Percentiles rank a stretch among this genome's conserved stretches.
phyloP scores from a whole-genome alignment of 1,140 invertebrate species.

The Brachionus rubens region DNA sequence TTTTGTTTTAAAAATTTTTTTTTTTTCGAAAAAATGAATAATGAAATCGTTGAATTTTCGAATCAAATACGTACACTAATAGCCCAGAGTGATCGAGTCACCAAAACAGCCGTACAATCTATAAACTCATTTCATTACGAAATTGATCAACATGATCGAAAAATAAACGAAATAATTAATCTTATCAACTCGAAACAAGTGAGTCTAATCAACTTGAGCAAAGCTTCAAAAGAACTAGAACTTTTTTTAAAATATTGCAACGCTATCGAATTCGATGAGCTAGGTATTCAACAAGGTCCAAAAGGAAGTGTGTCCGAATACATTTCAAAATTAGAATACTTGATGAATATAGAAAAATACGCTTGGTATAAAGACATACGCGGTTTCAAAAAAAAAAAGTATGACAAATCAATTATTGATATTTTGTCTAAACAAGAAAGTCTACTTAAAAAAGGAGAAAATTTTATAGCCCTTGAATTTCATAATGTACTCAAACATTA shows the following conservation, averaged over 20 bases:
- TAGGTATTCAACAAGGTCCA: background rate
- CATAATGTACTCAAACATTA: constrained; percentile 21
- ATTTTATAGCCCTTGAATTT: constrained; percentile 16
- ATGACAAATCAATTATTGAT: background rate
- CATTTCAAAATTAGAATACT: background rate
- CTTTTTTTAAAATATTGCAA: background rate
- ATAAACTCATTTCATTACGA: background rate
- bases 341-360: constrained; percentile 8
- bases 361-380: background rate
- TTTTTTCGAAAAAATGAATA: constrained; percentile 8
- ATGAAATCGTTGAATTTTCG: constrained; percentile 6
- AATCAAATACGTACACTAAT: background rate
- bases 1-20: too few species aligned
- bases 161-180: background rate
- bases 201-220: background rate
- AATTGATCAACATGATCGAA: background rate
- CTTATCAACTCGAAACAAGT: background rate
- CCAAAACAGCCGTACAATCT: background rate
- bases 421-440: background rate
- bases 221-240: background rate
- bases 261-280: background rate
- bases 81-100: background rate
- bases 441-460: background rate
- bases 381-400: background rate
- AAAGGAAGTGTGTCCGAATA: constrained; percentile 12